These are phyloP conservation scores for Gambusia affinis DNA, from an alignment of 2,113 vertebrate species.

Conservation along the genomic window DNA sequence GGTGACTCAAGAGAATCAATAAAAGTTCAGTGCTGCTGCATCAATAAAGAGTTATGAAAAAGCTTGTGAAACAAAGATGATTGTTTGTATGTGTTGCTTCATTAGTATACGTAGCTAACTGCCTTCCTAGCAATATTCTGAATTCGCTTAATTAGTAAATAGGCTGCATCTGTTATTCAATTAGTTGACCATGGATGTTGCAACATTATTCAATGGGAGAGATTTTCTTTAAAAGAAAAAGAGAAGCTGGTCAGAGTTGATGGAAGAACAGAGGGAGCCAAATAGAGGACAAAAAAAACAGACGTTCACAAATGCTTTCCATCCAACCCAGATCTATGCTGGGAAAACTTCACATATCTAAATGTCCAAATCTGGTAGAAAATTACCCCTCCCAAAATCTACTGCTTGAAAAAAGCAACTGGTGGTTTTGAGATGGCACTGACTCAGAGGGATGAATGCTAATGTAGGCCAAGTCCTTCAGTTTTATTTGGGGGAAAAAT, in stretches of 20 bases:
- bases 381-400: background rate
- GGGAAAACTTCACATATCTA: background rate
- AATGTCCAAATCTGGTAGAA: background rate
- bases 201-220: too few species aligned
- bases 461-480: background rate
- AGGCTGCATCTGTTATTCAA: too few species aligned
- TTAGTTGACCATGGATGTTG: too few species aligned
- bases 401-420: background rate
- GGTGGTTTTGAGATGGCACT: background rate
- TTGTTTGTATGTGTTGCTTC: background rate
- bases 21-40: slow-evolving; percentile 36
- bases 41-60: slow-evolving; percentile 10
- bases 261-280: background rate
- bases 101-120: background rate
- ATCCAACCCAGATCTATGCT: background rate
- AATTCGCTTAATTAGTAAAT: too few species aligned
- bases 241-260: background rate
- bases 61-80: slow-evolving; percentile 5
- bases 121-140: too few species aligned
- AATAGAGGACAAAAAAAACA: background rate
- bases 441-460: background rate
- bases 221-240: too few species aligned
- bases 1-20: slow-evolving; percentile 46
- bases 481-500: background rate
- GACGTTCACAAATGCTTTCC: background rate